phyloP scores from a whole-genome alignment of 2,113 vertebrate genomes.

The Saimiri boliviensis region DNA sequence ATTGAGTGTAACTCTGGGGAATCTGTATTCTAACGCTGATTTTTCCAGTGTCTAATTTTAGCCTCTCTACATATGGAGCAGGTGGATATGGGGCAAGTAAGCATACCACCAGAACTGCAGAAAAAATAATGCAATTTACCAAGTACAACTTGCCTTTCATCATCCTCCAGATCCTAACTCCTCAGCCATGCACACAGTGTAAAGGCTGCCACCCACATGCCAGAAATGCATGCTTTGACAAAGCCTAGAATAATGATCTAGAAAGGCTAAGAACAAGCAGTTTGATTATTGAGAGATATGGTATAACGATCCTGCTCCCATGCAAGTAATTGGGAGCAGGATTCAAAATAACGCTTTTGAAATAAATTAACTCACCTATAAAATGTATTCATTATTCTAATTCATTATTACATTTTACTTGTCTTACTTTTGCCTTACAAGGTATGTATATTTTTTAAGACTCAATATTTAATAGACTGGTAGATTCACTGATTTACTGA shows the following conservation, averaged over 20 bases:
- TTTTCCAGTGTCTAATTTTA: conserved; percentile 30
- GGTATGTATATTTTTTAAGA: not conserved
- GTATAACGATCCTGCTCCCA: not conserved
- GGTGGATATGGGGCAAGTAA: not conserved
- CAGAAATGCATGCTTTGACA: not conserved
- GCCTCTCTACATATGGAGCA: not conserved
- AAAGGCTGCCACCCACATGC: not conserved
- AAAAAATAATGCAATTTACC: not conserved
- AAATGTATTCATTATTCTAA: not conserved
- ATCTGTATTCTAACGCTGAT: not conserved
- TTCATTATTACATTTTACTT: not conserved
- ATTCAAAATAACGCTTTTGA: not conserved
- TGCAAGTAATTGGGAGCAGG: not conserved
- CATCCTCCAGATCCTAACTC: not conserved
- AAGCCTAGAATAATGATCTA: not conserved
- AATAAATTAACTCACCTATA: not conserved
- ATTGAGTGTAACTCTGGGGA: not conserved
- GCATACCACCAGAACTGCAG: not conserved
- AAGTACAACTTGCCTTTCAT: not conserved
- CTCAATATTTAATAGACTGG: not conserved
- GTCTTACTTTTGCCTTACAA: not conserved
- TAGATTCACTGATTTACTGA: not conserved
- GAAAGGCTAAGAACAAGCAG: not conserved
- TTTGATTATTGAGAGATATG: not conserved
- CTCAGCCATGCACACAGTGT: not conserved